Percentiles rank a stretch among this genome's conserved stretches.
Conservation (phyloP, 2,113 vertebrate genomes). For the Mesitornis unicolor region DNA sequence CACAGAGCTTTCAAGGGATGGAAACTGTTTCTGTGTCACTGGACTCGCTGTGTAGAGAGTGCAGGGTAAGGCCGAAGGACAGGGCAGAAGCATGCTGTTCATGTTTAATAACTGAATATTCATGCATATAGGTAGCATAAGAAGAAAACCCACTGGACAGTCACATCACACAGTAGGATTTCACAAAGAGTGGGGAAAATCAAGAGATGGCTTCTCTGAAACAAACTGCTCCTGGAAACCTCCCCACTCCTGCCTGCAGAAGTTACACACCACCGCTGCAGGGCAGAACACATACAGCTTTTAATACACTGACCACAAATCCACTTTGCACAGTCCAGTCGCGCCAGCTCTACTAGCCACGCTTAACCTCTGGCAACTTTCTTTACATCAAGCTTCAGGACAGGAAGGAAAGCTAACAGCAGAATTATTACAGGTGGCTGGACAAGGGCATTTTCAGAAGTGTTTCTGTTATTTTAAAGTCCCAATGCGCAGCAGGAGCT, state of each 20-base stretch:
- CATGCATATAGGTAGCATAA: conserved; percentile 66
- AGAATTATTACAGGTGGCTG: not conserved
- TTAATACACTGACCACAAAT: not conserved
- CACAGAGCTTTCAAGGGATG: not conserved
- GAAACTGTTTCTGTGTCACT: not conserved
- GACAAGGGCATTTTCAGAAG: not conserved
- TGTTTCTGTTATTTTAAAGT: not conserved
- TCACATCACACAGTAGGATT: not conserved
- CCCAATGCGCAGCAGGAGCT: not conserved
- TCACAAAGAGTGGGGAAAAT: not conserved
- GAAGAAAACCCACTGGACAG: not conserved
- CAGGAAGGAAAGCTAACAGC: not conserved
- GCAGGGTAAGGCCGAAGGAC: not conserved
- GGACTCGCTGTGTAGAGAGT: not conserved
- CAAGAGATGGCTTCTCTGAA: not conserved
- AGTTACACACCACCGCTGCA: not conserved
- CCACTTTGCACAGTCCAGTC: not conserved
- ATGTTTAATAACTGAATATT: conserved; percentile 56
- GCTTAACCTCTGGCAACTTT: not conserved
- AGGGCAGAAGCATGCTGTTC: conserved; percentile 36
- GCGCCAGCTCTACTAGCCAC: not conserved
- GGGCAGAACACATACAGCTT: not conserved
- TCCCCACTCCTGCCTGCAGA: not conserved
- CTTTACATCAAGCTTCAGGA: not conserved
- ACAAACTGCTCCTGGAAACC: not conserved